These are phyloP conservation scores for Mesodorylaimus sp. DNA, from an alignment of 2,888 invertebrate species.

Conservation along the genomic window DNA sequence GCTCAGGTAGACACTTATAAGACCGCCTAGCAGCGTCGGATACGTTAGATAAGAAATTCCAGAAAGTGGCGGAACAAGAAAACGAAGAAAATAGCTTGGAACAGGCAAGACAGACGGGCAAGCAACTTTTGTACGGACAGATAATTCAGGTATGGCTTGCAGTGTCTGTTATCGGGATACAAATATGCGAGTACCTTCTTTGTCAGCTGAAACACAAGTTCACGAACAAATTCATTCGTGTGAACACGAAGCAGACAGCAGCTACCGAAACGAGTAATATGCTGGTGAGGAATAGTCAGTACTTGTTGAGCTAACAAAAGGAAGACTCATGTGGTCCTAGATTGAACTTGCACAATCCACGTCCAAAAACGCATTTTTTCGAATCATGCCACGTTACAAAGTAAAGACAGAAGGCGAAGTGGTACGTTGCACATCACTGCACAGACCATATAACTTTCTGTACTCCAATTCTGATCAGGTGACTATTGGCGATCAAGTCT, in stretches of 20 bases:
- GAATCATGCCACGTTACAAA: slow-evolving; percentile 32
- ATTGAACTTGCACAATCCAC: slow-evolving; percentile 28
- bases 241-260: slow-evolving; percentile 29
- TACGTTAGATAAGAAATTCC: slow-evolving; percentile 3
- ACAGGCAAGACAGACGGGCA: slow-evolving; percentile 28
- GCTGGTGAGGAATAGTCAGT: slow-evolving; percentile 22
- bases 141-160: slow-evolving; percentile 29
- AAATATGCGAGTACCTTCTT: too few relatives aligned
- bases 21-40: not conserved
- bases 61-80: slow-evolving; percentile 29
- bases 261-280: slow-evolving; percentile 30
- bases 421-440: too few relatives aligned
- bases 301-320: not conserved
- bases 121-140: slow-evolving; percentile 30
- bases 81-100: slow-evolving; percentile 29
- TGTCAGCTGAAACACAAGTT: slow-evolving; percentile 30
- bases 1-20: slow-evolving; percentile 20
- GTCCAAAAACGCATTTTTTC: slow-evolving; percentile 29
- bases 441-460: too few relatives aligned
- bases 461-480: too few relatives aligned
- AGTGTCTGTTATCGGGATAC: not conserved
- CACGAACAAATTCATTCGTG: slow-evolving; percentile 28
- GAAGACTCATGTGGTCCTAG: slow-evolving; percentile 14
- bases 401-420: slow-evolving; percentile 33
- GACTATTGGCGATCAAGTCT: slow-evolving; percentile 30